Base-by-base conservation (phyloP, 2,113 vertebrate species). In the Setophaga coronata region DNA sequence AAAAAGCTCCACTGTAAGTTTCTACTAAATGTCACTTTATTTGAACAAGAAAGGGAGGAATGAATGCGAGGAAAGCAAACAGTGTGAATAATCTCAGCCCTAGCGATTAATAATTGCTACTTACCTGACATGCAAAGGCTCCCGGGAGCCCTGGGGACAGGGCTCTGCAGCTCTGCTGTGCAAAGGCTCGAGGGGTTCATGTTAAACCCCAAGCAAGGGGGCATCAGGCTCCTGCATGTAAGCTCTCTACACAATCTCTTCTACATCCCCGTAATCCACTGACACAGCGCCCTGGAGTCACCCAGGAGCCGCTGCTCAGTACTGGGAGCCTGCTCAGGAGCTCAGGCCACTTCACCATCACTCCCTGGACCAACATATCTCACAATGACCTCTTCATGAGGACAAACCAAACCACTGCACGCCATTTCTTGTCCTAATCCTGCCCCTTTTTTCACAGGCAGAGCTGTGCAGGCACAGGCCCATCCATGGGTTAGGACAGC, bases 1-100 rank as follows among this genome's bases (percentile, higher is more conserved):
- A 42, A 93, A 95, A 90, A 90, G 82, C 82, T 73, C 40, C 89
- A 78, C 42, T 62, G 34, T 69, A 92, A 78, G 50, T 92, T 95
- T 77, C 86, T 89, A 47, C 64, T 62, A 56, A 70, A 80, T 54
- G 51, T 82, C 67, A 50, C 42, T 72, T 90, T 86, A 92, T 94
- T 90, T 90, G 92, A 92, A 93, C 91, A 91, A 62, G 84, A 80
- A 93, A 89, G 54, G 45, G 42, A 86, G 56, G 53, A 69, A 88
- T 43, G 80, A 71, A 80, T 17, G 48, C n/a, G 62, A 76, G 36
- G 67, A 94, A 91, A 87, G 95, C 79, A 93, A 96, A 78, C 77
- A 45, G 62, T 50, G 79, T 62, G 91, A 81, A 95, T 82, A 81
- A 95, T 83, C 54, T 81, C 81, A 91, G 50, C 45, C 67, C 67